Conservation (phyloP, 2,113 vertebrate species). For the Lonchura striata region DNA sequence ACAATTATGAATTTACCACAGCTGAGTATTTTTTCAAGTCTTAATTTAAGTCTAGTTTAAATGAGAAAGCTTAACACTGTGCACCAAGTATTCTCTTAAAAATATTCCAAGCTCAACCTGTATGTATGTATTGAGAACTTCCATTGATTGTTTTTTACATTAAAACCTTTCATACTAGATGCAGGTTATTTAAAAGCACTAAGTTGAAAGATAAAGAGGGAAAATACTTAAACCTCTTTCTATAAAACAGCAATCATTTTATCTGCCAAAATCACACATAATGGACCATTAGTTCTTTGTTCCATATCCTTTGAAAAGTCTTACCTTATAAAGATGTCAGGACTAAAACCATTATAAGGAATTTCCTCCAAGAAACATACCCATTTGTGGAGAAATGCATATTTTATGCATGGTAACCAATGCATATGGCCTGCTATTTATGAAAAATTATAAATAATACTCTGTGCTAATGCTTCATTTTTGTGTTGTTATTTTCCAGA, state of each 20-base stretch:
- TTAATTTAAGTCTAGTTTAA: neutral
- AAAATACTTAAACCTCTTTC: neutral
- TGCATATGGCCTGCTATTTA: neutral
- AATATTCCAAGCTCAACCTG: neutral
- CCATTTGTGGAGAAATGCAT: neutral
- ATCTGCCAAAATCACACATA: neutral
- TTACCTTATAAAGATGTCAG: neutral
- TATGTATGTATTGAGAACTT: neutral
- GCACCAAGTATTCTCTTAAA: neutral
- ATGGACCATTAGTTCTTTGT: neutral
- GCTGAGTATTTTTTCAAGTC: neutral
- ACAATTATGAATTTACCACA: neutral
- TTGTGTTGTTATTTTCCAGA: slow-evolving; percentile 77
- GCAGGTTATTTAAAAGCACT: neutral
- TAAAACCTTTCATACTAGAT: neutral
- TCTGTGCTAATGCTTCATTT: slow-evolving; percentile 19
- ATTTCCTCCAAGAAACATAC: neutral
- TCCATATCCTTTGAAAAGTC: neutral
- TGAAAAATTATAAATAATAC: neutral
- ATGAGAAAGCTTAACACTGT: neutral
- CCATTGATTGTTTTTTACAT: neutral
- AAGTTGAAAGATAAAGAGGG: neutral
- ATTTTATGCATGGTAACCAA: neutral
- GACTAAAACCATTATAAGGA: neutral
- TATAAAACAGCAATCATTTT: neutral